Evolutionary conservation across 2,113 vertebrate species (phyloP).

Genomic region (Azemiops feae): DNA sequence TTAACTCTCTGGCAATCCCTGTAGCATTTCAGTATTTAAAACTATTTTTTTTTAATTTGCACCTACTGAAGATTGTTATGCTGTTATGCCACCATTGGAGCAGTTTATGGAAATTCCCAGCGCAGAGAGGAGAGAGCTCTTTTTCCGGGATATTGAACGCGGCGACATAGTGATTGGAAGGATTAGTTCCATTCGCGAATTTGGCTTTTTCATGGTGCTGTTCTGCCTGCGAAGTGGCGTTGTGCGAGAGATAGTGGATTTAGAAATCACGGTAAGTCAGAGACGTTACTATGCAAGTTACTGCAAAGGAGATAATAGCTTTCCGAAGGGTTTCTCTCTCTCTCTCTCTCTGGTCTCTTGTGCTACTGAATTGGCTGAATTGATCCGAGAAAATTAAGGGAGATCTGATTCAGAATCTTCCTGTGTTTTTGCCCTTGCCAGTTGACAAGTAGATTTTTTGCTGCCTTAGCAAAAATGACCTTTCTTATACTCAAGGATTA

Average conservation of each 20-base stretch:
- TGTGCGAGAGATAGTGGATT: constrained; percentile 84
- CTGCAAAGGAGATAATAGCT: background rate
- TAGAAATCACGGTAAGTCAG: constrained; percentile 87
- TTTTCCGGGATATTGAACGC: constrained; percentile 90
- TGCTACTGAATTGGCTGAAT: accelerated
- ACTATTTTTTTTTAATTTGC: background rate
- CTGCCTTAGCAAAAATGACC: background rate
- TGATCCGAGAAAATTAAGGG: background rate
- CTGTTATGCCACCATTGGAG: constrained; percentile 91
- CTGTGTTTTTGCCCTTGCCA: background rate
- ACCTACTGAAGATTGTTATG: constrained; percentile 78
- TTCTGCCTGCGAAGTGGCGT: constrained; percentile 85
- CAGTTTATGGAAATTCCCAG: constrained; percentile 89
- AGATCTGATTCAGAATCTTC: background rate
- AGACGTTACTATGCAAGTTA: accelerated
- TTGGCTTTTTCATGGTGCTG: constrained; percentile 94
- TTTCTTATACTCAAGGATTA: accelerated
- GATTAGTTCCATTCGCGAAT: constrained; percentile 92
- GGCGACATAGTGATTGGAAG: constrained; percentile 90
- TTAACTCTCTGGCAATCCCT: background rate
- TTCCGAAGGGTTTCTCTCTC: accelerated
- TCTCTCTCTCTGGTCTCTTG: accelerated
- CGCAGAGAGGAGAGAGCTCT: constrained; percentile 81
- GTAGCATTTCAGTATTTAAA: background rate
- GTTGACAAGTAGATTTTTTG: background rate